Conservation (phyloP, 53 echinoderm and acorn worm species). For the Zoroaster sp. region DNA sequence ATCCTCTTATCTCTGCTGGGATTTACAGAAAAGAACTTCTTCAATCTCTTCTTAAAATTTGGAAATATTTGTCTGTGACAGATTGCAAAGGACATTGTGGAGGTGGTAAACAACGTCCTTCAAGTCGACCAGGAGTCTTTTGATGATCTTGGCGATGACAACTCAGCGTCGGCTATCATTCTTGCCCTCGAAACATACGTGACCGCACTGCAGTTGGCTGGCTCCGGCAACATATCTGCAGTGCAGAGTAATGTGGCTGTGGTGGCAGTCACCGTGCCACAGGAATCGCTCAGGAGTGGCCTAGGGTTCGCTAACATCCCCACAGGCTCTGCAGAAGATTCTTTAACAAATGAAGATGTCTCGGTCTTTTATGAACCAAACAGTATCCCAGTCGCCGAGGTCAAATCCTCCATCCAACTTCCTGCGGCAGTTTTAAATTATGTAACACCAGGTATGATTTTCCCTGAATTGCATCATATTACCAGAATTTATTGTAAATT, state of each 20-base stretch:
- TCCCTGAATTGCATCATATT: not conserved
- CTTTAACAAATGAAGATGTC: constrained; percentile 25
- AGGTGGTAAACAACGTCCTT: constrained; percentile 73
- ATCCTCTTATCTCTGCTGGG: too few relatives aligned
- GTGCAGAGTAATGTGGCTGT: constrained; percentile 56
- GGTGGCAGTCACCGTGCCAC: constrained; percentile 28
- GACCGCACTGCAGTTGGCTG: constrained; percentile 63
- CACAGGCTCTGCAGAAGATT: not conserved
- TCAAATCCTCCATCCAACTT: constrained; percentile 55
- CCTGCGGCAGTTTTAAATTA: constrained; percentile 35
- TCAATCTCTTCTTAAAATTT: too few relatives aligned
- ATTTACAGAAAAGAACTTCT: too few relatives aligned
- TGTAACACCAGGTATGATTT: constrained; percentile 2
- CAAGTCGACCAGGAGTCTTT: constrained; percentile 55
- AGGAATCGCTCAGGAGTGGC: constrained; percentile 21
- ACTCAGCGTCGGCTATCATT: constrained; percentile 68
- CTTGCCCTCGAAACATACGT: constrained; percentile 73
- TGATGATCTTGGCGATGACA: constrained; percentile 19
- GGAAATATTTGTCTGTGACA: too few relatives aligned
- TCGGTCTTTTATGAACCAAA: constrained; percentile 32
- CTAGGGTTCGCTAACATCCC: constrained; percentile 55
- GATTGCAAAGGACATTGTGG: constrained; percentile 69
- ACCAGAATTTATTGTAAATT: not conserved
- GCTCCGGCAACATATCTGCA: constrained; percentile 60
- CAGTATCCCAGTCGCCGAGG: constrained; percentile 12